Conservation (phyloP, 2,888 invertebrate genomes). For the Caenorhabditis sinica region DNA sequence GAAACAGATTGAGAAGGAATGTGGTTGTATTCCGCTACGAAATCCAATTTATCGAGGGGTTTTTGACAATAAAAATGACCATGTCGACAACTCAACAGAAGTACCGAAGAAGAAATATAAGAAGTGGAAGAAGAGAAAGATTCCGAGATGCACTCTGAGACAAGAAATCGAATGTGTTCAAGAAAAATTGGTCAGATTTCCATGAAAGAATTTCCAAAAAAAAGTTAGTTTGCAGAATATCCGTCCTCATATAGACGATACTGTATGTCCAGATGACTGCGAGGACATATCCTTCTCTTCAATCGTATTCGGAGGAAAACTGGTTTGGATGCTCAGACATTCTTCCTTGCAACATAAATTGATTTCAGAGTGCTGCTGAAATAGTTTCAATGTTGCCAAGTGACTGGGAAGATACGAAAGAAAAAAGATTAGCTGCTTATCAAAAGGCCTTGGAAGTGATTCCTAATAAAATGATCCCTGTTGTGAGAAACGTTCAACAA, state of each 20-base stretch:
- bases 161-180: slow-evolving; percentile 78
- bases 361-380: slow-evolving; percentile 66
- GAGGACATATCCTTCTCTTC: slow-evolving; percentile 78
- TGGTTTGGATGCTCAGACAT: slow-evolving; percentile 47
- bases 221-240: slow-evolving; percentile 47
- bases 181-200: slow-evolving; percentile 67
- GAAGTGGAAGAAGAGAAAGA: slow-evolving; percentile 65
- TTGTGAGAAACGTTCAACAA: slow-evolving; percentile 75
- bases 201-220: not conserved
- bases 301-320: slow-evolving; percentile 78
- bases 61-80: slow-evolving; percentile 35
- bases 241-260: slow-evolving; percentile 57
- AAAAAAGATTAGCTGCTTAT: slow-evolving; percentile 74
- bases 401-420: slow-evolving; percentile 81
- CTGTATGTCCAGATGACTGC: slow-evolving; percentile 76
- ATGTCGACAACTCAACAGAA: slow-evolving; percentile 32
- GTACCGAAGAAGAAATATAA: slow-evolving; percentile 30
- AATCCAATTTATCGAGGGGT: slow-evolving; percentile 66
- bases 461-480: slow-evolving; percentile 77
- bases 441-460: slow-evolving; percentile 77
- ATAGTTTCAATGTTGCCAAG: slow-evolving; percentile 76
- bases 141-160: slow-evolving; percentile 72
- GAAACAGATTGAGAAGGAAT: slow-evolving; percentile 66
- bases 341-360: too few species aligned
- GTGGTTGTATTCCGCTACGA: slow-evolving; percentile 67